Conservation (phyloP, 2,888 invertebrate species). For the Lasioglossum marginatum region DNA sequence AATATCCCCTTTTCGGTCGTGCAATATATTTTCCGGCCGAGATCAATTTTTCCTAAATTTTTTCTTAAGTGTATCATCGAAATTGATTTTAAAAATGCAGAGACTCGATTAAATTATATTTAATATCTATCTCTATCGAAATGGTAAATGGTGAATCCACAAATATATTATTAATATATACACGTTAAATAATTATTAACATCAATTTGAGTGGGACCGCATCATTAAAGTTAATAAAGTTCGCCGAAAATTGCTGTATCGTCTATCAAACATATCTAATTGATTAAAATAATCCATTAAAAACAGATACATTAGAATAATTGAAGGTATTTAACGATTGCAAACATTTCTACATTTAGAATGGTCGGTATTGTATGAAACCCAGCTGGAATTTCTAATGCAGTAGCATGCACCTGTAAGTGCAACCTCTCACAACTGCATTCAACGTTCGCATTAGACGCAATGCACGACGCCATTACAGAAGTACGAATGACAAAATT, state of each 20-base stretch:
- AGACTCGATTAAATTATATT: not conserved
- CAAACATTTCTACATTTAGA: slow-evolving; percentile 21
- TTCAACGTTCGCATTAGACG: slow-evolving; percentile 38
- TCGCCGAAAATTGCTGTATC: not conserved
- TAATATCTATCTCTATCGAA: not conserved
- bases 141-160: not conserved
- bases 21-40: not conserved
- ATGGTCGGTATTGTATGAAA: not conserved
- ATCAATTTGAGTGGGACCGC: not conserved
- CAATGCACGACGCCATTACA: slow-evolving; percentile 24
- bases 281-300: not conserved
- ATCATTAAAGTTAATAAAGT: not conserved
- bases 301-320: not conserved
- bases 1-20: not conserved
- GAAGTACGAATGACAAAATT: slow-evolving; percentile 43
- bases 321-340: slow-evolving; percentile 31
- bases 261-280: not conserved
- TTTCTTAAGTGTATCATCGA: not conserved
- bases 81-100: not conserved
- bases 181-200: not conserved
- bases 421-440: slow-evolving; percentile 37
- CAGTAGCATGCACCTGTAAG: slow-evolving; percentile 38
- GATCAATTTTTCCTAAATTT: not conserved
- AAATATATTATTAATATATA: not conserved
- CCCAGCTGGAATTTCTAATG: slow-evolving; percentile 36